Base-by-base conservation (phyloP, 2,113 vertebrate genomes). In the Embiotoca jacksoni region DNA sequence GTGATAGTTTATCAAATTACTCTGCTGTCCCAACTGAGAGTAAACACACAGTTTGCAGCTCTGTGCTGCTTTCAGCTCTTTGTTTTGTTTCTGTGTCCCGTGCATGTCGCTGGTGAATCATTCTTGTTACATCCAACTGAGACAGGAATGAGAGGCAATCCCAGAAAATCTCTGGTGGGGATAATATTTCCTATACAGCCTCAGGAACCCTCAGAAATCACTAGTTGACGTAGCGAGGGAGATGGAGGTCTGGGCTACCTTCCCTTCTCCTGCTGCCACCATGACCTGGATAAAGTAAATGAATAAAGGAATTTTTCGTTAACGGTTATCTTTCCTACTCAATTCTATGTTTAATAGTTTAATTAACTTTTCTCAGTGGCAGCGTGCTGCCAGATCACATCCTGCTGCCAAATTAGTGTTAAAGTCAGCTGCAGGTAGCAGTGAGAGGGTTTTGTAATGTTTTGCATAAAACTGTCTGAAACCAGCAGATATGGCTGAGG, bases 401-500 rank as follows among this genome's bases (percentile, higher is more conserved):
- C 23, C 67, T 5, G 0, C 31, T 63, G 50, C 67, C 44, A 47
- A 37, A 70, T 14, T 33, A 9, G 55, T 6, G 9, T 77, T 86
- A 16, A 72, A 59, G 58, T 73, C n/a, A 46, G 54, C 62, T 56
- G 72, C 75, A 63, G 62, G 54, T 41, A n/a, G 59, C 52, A 30
- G 50, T 9, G 23, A 37, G 76, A 73, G 15, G 10, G 11, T 7
- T n/a, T 64, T 49, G 16, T 53, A 49, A 58, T 66, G 15, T 64
- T 58, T 55, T 49, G 4, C 36, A 30, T 68, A 16, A 44, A 23
- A 46, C 37, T 35, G 23, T 50, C 47, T 79, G 63, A 66, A 71
- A 72, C 36, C 44, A 30, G 60, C 35, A 52, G 55, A 35, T 55
- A n/a, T 53, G 23, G 33, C 44, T 63, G 30, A 61, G 63, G 50